Percentiles rank a stretch among this genome's conserved stretches.
These are phyloP conservation scores for Cryptotermes secundus DNA, from an alignment of 1,140 invertebrate genomes.

Conservation along the genomic window DNA sequence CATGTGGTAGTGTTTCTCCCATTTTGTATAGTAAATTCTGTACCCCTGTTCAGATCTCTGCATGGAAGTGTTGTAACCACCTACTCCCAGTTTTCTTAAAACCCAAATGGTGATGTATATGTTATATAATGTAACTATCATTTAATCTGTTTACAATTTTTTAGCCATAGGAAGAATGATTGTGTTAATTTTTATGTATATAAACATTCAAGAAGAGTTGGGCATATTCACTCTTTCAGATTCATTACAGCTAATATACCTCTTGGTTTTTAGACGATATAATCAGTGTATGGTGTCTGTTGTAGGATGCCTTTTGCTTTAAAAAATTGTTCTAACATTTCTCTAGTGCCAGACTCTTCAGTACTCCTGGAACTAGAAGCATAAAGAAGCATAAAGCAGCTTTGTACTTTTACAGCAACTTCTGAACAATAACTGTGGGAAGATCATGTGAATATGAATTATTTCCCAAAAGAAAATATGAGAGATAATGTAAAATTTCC, in stretches of 20 bases:
- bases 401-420: neutral
- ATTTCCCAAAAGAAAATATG: constrained; percentile 3
- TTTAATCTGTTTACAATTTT: neutral
- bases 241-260: constrained; percentile 18
- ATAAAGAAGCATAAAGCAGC: neutral
- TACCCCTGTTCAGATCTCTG: constrained; percentile 6
- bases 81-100: neutral
- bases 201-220: constrained; percentile 19
- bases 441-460: constrained; percentile 23
- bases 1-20: constrained; percentile 31
- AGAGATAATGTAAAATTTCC: constrained; percentile 32
- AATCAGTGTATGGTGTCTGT: constrained; percentile 34
- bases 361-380: neutral
- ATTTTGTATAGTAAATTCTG: constrained; percentile 21
- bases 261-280: constrained; percentile 22
- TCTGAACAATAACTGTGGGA: constrained; percentile 24
- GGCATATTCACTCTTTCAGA: neutral
- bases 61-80: constrained; percentile 23
- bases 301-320: constrained; percentile 34
- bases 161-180: constrained; percentile 8
- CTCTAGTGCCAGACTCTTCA: constrained; percentile 15
- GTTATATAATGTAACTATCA: constrained; percentile 16
- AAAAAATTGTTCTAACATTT: constrained; percentile 17
- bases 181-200: constrained; percentile 18
- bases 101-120: constrained; percentile 24